Evolutionary conservation across 2,888 invertebrate species (phyloP).

Genomic region (Linnaemya tessellans): DNA sequence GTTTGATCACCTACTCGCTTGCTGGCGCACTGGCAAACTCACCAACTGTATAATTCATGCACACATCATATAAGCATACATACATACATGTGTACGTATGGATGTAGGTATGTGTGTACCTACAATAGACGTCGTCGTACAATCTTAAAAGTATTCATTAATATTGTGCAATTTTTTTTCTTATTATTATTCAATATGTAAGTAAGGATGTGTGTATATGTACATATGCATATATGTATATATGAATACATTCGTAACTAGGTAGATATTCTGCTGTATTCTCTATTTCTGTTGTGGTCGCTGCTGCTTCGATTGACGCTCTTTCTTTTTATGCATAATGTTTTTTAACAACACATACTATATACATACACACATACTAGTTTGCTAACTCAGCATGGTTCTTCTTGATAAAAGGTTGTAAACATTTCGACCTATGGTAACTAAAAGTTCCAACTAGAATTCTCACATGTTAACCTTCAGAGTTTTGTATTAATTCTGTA

Average conservation of each 20-base stretch:
- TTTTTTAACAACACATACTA: conserved; percentile 26
- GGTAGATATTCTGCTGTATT: conserved; percentile 70
- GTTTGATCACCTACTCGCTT: conserved; percentile 50
- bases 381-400: conserved; percentile 72
- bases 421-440: conserved; percentile 70
- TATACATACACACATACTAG: conserved; percentile 6
- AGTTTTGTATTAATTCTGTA: conserved; percentile 70
- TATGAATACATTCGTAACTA: too few species aligned
- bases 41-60: conserved; percentile 35
- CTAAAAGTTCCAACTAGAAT: conserved; percentile 70
- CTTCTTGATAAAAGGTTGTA: conserved; percentile 61
- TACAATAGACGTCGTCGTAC: conserved; percentile 19
- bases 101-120: neutral
- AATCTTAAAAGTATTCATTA: conserved; percentile 65
- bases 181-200: conserved; percentile 26
- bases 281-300: conserved; percentile 47
- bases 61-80: neutral
- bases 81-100: neutral
- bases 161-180: conserved; percentile 62
- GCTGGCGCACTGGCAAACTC: conserved; percentile 26
- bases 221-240: too few species aligned
- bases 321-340: conserved; percentile 56
- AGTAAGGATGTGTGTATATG: too few species aligned
- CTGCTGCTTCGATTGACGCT: conserved; percentile 48
- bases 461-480: conserved; percentile 72